These are phyloP conservation scores for Embiotoca jacksoni DNA, from an alignment of 2,113 vertebrate genomes.

Conservation along the genomic window DNA sequence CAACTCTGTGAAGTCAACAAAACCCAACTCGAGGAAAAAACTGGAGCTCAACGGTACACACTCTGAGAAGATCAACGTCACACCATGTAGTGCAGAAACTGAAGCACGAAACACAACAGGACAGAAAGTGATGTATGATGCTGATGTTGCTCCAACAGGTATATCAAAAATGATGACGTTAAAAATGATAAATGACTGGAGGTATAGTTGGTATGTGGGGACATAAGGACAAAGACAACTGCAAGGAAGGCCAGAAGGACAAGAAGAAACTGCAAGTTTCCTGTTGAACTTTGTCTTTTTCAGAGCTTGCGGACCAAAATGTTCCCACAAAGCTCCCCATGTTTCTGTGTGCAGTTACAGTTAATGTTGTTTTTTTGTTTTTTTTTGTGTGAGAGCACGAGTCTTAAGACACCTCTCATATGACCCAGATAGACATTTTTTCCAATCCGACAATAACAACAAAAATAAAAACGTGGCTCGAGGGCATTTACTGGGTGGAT, in stretches of 20 bases:
- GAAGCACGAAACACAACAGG: constrained; percentile 5
- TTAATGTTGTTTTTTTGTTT: neutral
- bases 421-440: neutral
- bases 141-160: constrained; percentile 2
- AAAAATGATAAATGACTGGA: constrained; percentile 37
- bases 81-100: neutral
- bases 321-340: neutral
- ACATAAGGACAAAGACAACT: constrained; percentile 5
- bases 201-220: neutral
- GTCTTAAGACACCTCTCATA: constrained; percentile 6
- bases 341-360: neutral
- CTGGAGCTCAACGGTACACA: neutral
- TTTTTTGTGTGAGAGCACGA: constrained; percentile 32
- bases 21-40: neutral
- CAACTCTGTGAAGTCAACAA: neutral
- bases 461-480: neutral
- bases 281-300: neutral
- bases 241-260: constrained; percentile 1
- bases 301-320: neutral
- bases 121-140: constrained; percentile 24
- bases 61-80: neutral
- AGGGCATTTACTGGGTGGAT: neutral
- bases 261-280: constrained; percentile 21
- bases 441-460: neutral
- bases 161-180: constrained; percentile 33